phyloP scores from a whole-genome alignment of 2,113 vertebrate genomes.

The Halichoerus grypus region DNA sequence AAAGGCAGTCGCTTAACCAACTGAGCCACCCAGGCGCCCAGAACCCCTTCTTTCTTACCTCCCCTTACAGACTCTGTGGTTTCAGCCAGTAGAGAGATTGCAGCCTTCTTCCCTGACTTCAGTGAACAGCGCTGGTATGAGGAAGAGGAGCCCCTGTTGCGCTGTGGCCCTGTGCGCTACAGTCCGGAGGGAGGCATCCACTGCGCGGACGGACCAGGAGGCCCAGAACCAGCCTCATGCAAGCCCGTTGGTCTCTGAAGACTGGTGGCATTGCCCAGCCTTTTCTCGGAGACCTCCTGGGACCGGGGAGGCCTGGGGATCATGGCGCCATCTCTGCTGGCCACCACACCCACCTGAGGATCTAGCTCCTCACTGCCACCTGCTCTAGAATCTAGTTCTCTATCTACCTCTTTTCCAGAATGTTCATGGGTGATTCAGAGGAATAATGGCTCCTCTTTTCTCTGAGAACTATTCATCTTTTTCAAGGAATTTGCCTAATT shows the following conservation, averaged over 20 bases:
- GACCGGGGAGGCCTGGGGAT: background rate
- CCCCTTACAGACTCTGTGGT: constrained; percentile 90
- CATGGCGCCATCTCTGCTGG: background rate
- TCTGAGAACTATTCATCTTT: background rate
- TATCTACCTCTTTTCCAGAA: constrained; percentile 35
- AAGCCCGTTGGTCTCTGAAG: background rate
- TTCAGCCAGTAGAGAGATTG: constrained; percentile 94
- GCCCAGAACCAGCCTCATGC: background rate
- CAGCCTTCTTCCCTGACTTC: constrained; percentile 96
- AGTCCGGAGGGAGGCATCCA: constrained; percentile 86
- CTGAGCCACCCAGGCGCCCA: background rate
- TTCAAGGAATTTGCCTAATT: background rate
- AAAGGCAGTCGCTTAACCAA: no score
- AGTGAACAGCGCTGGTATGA: constrained; percentile 89
- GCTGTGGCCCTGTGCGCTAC: constrained; percentile 84
- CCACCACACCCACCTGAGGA: background rate
- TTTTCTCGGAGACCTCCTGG: background rate
- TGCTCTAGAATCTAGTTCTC: background rate
- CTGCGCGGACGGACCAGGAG: background rate
- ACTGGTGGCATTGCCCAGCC: background rate
- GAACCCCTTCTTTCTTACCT: background rate
- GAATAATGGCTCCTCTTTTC: background rate
- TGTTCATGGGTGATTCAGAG: background rate
- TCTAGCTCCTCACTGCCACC: background rate
- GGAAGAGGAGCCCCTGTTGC: constrained; percentile 90